phyloP scores from a whole-genome alignment of 1,140 invertebrate genomes.

The Diploscapter pachys region DNA sequence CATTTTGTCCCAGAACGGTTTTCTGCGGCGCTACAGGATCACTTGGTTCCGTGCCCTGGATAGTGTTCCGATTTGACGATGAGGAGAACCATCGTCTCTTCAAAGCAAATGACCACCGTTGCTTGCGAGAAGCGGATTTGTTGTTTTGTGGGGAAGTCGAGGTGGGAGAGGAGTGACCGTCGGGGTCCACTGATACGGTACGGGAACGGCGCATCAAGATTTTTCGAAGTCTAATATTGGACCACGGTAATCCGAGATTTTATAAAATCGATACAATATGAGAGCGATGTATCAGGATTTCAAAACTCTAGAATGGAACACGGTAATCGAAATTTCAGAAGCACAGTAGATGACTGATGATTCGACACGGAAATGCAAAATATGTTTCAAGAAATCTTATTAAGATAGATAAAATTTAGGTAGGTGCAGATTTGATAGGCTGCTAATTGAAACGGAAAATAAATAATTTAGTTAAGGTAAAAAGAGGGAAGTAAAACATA shows the following conservation, averaged over 20 bases:
- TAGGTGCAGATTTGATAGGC: no score
- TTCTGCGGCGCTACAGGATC: constrained; percentile 22
- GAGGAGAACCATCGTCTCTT: constrained; percentile 37
- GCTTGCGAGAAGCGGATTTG: constrained; percentile 13
- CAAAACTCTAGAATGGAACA: background rate
- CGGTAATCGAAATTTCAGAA: no score
- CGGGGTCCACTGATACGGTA: constrained; percentile 18
- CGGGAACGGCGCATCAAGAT: constrained; percentile 24
- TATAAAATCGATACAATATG: background rate
- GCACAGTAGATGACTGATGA: no score
- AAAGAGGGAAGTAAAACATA: no score
- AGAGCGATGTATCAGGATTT: background rate
- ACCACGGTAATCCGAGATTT: background rate
- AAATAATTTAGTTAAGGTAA: no score
- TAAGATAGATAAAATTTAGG: no score
- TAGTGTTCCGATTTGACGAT: constrained; percentile 22
- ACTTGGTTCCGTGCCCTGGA: constrained; percentile 18
- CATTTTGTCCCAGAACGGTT: constrained; percentile 20
- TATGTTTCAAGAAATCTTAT: no score
- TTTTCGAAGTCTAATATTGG: background rate
- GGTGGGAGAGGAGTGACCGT: constrained; percentile 1
- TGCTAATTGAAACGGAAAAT: no score
- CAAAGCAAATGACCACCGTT: constrained; percentile 38
- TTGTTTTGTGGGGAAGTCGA: constrained; percentile 8
- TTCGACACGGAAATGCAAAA: no score